These are phyloP conservation scores for Lasiurus borealis DNA, from an alignment of 2,113 vertebrate genomes.

Conservation along the genomic window DNA sequence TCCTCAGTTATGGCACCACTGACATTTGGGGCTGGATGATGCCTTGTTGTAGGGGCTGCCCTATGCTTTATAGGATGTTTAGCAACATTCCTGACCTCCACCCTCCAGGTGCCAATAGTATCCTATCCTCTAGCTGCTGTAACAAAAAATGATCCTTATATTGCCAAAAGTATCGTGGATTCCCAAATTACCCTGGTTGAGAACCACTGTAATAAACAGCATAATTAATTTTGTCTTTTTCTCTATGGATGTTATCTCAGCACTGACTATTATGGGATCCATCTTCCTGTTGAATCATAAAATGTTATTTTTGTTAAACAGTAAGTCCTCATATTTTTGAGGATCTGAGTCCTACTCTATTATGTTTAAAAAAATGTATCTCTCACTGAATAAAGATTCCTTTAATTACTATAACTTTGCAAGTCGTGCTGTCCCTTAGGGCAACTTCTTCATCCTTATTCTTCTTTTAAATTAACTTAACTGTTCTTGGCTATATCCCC, in stretches of 20 bases:
- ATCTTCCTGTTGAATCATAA: background rate
- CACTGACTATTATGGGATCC: background rate
- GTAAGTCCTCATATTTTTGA: background rate
- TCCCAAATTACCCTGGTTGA: background rate
- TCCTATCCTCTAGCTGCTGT: background rate
- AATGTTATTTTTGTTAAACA: background rate
- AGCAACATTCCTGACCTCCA: background rate
- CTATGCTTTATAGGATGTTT: background rate
- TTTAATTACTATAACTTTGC: background rate
- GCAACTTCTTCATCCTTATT: background rate
- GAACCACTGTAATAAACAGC: background rate
- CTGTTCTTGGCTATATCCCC: background rate
- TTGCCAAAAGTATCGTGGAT: background rate
- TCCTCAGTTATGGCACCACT: background rate
- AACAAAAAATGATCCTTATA: background rate
- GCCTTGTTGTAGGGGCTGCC: background rate
- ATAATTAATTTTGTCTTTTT: background rate
- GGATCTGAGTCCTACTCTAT: background rate
- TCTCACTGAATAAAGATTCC: background rate
- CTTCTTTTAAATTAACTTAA: constrained; percentile 31
- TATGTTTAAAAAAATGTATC: background rate
- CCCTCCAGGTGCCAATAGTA: background rate
- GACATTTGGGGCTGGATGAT: background rate
- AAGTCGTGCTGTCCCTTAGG: background rate
- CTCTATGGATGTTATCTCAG: background rate